Conservation (phyloP, 2,888 invertebrate species). For the Agrotis ipsilon region DNA sequence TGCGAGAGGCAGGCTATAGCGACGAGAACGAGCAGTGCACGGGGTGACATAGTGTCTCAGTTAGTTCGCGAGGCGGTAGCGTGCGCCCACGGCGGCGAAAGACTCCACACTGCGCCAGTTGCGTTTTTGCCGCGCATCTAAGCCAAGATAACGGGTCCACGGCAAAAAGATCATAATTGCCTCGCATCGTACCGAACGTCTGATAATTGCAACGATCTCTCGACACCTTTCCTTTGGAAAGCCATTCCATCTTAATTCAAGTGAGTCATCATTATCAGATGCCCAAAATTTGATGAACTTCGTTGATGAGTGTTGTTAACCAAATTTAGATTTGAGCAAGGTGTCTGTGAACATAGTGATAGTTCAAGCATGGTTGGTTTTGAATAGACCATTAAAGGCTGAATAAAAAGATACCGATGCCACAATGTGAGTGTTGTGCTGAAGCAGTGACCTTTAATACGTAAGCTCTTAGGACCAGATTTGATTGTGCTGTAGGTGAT, state of each 20-base stretch:
- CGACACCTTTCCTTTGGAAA: conserved; percentile 90
- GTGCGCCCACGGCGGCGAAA: conserved; percentile 79
- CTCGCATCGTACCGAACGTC: conserved; percentile 78
- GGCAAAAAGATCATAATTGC: conserved; percentile 90
- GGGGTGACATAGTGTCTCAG: conserved; percentile 67
- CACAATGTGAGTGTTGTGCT: conserved; percentile 44
- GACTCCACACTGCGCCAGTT: conserved; percentile 81
- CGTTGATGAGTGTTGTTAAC: conserved; percentile 35
- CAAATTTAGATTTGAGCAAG: conserved; percentile 28
- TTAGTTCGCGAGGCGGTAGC: conserved; percentile 66
- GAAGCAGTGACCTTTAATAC: conserved; percentile 51
- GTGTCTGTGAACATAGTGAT: conserved; percentile 26
- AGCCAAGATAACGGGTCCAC: conserved; percentile 87
- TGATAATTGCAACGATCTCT: conserved; percentile 87
- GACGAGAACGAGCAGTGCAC: conserved; percentile 73
- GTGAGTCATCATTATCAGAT: conserved; percentile 78
- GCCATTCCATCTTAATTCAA: conserved; percentile 85
- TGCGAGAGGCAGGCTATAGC: conserved; percentile 76
- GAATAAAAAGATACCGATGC: conserved; percentile 60
- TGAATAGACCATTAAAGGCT: conserved; percentile 62
- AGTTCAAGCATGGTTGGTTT: conserved; percentile 70
- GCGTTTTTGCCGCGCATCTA: conserved; percentile 86
- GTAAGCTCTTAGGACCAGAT: conserved; percentile 56
- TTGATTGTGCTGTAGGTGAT: conserved; percentile 43
- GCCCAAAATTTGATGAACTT: conserved; percentile 73